Conservation (phyloP, 2,113 vertebrate genomes). For the Nyctereutes procyonoides region DNA sequence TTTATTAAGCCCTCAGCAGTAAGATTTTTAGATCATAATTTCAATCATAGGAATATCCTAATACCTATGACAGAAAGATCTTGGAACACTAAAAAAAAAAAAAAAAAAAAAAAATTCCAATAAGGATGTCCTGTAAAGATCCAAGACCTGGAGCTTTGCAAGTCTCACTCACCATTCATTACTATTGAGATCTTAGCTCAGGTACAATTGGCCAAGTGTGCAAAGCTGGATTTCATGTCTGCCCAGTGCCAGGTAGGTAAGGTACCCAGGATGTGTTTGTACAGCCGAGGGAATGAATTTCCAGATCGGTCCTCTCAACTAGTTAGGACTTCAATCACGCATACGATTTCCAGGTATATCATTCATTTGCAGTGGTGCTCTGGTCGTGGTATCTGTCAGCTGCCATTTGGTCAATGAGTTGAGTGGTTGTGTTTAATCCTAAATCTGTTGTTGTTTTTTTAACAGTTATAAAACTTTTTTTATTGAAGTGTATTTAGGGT, state of each 20-base stretch:
- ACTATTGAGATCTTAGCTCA: neutral
- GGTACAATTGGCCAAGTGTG: neutral
- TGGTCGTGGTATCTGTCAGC: neutral
- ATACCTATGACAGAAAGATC: neutral
- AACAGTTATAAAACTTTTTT: neutral
- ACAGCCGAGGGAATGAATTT: neutral
- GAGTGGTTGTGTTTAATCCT: neutral
- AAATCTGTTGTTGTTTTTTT: neutral
- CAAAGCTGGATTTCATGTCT: neutral
- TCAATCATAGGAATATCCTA: neutral
- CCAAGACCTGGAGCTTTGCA: neutral
- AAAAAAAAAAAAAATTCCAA: neutral
- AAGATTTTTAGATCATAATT: slow-evolving; percentile 5
- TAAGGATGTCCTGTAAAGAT: neutral
- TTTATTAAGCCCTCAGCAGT: neutral
- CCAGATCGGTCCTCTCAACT: neutral
- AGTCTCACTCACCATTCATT: neutral
- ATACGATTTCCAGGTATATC: neutral
- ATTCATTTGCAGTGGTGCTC: neutral
- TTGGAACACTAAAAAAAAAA: neutral
- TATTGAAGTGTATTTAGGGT: neutral
- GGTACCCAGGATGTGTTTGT: neutral
- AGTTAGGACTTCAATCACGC: neutral
- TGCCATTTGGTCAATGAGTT: neutral
- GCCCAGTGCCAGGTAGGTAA: neutral